Conservation (phyloP, 2,113 vertebrate species). For the Nesogale talazaci region DNA sequence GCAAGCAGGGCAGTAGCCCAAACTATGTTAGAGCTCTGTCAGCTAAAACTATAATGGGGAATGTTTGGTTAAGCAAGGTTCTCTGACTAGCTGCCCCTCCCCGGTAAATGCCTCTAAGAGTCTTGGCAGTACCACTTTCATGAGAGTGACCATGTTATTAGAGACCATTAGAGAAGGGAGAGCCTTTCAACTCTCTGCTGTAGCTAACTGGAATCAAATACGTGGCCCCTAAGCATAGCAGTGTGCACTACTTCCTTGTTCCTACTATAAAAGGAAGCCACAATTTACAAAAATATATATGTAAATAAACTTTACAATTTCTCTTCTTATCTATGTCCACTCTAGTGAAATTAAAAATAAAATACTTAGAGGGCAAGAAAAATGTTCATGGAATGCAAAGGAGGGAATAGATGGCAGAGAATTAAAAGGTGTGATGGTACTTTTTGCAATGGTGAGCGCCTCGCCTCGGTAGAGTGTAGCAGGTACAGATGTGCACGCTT, state of each 20-base stretch:
- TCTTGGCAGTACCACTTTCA: accelerated
- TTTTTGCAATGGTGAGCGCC: too few species aligned
- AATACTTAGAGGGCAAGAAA: neutral
- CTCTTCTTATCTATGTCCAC: neutral
- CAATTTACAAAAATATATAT: neutral
- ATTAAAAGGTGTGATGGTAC: too few species aligned
- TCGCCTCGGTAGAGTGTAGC: too few species aligned
- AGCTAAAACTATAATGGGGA: neutral
- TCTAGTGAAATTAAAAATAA: neutral
- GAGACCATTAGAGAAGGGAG: too few species aligned
- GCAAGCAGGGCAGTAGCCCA: accelerated
- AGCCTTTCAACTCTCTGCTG: too few species aligned
- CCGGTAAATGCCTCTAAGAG: accelerated
- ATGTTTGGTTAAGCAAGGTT: accelerated
- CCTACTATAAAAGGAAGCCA: neutral
- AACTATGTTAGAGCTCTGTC: neutral
- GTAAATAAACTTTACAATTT: neutral
- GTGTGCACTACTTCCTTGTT: accelerated
- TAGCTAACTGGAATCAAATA: too few species aligned
- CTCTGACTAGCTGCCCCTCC: accelerated
- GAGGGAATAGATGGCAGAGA: neutral
- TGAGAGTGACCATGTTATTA: accelerated
- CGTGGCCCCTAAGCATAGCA: too few species aligned
- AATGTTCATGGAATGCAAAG: neutral
- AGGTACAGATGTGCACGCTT: too few species aligned